Evolutionary conservation across 2,797 vertebrate genomes (phyloP).

Genomic region (Rachycentron canadum): DNA sequence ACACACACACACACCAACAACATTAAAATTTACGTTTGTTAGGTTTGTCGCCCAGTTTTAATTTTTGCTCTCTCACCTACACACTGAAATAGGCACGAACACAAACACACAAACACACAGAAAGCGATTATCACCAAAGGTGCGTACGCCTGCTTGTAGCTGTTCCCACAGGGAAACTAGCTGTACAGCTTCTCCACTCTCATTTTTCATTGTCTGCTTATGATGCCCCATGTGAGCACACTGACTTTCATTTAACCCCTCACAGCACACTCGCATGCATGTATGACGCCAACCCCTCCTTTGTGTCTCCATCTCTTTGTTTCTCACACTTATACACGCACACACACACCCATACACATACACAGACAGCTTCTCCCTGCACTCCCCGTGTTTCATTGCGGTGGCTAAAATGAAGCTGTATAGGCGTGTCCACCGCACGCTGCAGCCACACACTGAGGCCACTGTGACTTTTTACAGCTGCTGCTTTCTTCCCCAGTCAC

Average conservation of each 20-base stretch:
- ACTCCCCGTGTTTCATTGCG: slow-evolving; percentile 44
- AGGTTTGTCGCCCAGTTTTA: slow-evolving; percentile 48
- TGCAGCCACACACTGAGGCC: slow-evolving; percentile 33
- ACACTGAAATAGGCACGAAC: slow-evolving; percentile 37
- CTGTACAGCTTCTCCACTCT: slow-evolving; percentile 75
- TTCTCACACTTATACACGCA: neutral
- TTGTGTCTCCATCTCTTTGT: slow-evolving; percentile 33
- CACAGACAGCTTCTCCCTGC: slow-evolving; percentile 28
- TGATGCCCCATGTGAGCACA: slow-evolving; percentile 81
- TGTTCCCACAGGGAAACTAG: slow-evolving; percentile 80
- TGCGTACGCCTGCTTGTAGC: slow-evolving; percentile 73
- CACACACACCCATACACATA: slow-evolving; percentile 21
- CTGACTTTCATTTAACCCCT: slow-evolving; percentile 88
- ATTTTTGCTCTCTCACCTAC: slow-evolving; percentile 48
- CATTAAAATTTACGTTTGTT: slow-evolving; percentile 31
- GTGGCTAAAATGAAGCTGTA: slow-evolving; percentile 30
- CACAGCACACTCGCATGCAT: slow-evolving; percentile 55
- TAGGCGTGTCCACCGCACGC: slow-evolving; percentile 33
- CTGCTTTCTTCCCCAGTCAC: slow-evolving; percentile 2
- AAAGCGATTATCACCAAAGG: slow-evolving; percentile 78
- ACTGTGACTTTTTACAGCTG: slow-evolving; percentile 22
- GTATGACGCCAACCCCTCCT: slow-evolving; percentile 40
- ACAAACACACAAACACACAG: slow-evolving; percentile 56
- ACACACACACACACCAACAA: neutral
- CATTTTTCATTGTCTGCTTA: slow-evolving; percentile 88